Conservation (phyloP, 2,113 vertebrate genomes). For the Tyto alba region DNA sequence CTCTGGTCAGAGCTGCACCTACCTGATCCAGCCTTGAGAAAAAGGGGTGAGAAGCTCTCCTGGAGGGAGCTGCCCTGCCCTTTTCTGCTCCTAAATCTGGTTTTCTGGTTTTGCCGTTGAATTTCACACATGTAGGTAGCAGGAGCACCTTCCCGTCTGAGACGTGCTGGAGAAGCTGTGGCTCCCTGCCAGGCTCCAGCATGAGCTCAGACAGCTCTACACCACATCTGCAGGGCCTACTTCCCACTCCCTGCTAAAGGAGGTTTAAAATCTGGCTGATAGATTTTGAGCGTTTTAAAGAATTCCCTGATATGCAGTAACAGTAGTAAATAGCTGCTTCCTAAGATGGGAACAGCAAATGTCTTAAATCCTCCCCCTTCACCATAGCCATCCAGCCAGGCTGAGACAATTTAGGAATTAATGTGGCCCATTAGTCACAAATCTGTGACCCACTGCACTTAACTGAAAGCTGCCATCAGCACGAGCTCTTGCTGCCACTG, state of each 20-base stretch:
- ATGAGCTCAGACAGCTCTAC: neutral
- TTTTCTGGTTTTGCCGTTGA: neutral
- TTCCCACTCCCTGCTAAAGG: neutral
- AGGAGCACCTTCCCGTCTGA: neutral
- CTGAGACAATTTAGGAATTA: neutral
- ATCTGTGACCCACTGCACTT: neutral
- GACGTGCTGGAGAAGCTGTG: neutral
- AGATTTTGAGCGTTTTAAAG: neutral
- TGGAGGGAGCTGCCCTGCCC: neutral
- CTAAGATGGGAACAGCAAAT: neutral
- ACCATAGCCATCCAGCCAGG: neutral
- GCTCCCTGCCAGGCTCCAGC: neutral
- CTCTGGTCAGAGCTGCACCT: neutral
- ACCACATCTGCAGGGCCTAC: neutral
- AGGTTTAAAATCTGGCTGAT: neutral
- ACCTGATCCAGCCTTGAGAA: neutral
- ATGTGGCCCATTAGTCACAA: neutral
- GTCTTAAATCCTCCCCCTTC: neutral
- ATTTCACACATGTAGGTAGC: rapidly evolving
- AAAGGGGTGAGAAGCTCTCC: neutral
- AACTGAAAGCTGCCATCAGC: neutral
- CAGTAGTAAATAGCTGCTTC: neutral
- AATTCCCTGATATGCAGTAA: neutral
- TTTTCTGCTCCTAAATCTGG: neutral
- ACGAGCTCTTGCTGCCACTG: rapidly evolving